Evolutionary conservation across 2,797 vertebrate species (phyloP).

Genomic region (Enteromius trimaculatus): DNA sequence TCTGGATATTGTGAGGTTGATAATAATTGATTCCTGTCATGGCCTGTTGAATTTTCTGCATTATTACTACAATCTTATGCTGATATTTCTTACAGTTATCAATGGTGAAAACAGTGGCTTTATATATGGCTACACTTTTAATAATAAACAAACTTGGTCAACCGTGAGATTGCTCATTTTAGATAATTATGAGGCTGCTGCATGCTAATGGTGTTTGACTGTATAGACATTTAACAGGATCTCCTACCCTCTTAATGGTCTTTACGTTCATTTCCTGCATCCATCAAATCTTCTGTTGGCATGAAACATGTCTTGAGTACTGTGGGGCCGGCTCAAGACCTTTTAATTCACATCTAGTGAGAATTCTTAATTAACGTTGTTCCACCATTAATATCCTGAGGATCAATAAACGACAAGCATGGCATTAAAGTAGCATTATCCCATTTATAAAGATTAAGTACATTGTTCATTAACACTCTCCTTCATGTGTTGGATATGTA

Average conservation of each 20-base stretch:
- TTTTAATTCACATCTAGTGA: constrained; percentile 34
- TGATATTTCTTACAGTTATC: background rate
- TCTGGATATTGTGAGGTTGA: too few species aligned
- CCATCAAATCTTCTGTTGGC: constrained; percentile 8
- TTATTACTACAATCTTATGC: background rate
- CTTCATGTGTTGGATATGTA: constrained; percentile 54
- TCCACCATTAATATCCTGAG: constrained; percentile 34
- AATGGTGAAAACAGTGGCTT: too few species aligned
- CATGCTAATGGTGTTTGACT: background rate
- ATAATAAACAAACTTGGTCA: background rate
- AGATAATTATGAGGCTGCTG: background rate
- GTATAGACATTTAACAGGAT: background rate
- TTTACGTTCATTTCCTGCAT: constrained; percentile 6
- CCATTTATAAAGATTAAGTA: constrained; percentile 42
- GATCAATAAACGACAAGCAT: constrained; percentile 49
- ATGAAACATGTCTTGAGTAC: constrained; percentile 19
- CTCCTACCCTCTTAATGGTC: constrained; percentile 7
- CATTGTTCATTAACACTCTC: constrained; percentile 48
- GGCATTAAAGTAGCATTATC: constrained; percentile 46
- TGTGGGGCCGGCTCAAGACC: background rate
- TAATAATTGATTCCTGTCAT: background rate
- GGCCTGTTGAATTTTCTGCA: background rate
- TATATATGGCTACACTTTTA: background rate
- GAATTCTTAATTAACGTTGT: constrained; percentile 48
- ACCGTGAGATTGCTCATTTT: background rate